phyloP scores from a whole-genome alignment of 2,113 vertebrate species.

The Bos taurus region DNA sequence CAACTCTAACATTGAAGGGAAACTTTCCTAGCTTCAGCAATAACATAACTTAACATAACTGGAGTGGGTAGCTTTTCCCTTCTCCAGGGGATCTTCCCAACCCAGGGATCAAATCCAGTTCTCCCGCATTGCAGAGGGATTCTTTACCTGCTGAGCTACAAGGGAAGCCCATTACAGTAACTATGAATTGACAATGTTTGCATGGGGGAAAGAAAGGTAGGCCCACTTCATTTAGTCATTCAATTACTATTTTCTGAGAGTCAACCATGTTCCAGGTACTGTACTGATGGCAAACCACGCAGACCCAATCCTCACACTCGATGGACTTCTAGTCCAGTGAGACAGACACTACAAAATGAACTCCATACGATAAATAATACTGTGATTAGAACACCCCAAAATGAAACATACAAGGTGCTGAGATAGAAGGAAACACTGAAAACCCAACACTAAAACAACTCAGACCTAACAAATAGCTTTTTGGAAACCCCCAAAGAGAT shows the following conservation, averaged over 20 bases:
- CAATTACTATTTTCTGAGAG: background rate
- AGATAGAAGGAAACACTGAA: background rate
- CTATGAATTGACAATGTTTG: background rate
- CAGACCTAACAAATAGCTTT: background rate
- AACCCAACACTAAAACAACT: background rate
- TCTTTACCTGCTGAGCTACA: background rate
- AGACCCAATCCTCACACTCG: background rate
- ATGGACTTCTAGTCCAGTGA: background rate
- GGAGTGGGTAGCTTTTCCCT: background rate
- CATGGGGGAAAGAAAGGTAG: too few species aligned
- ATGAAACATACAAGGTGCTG: background rate
- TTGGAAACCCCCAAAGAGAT: background rate
- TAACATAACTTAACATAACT: background rate
- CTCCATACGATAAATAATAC: background rate
- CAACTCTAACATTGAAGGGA: background rate
- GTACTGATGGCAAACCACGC: background rate
- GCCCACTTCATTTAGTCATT: background rate
- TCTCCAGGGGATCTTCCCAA: background rate
- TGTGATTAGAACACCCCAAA: background rate
- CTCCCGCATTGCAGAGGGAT: background rate
- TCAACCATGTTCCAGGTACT: background rate
- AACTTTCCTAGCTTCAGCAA: background rate
- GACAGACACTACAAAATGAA: background rate
- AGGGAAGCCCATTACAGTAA: background rate
- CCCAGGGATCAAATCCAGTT: background rate